Base-by-base conservation (phyloP, 2,888 invertebrate species). In the Pinctada fucata region DNA sequence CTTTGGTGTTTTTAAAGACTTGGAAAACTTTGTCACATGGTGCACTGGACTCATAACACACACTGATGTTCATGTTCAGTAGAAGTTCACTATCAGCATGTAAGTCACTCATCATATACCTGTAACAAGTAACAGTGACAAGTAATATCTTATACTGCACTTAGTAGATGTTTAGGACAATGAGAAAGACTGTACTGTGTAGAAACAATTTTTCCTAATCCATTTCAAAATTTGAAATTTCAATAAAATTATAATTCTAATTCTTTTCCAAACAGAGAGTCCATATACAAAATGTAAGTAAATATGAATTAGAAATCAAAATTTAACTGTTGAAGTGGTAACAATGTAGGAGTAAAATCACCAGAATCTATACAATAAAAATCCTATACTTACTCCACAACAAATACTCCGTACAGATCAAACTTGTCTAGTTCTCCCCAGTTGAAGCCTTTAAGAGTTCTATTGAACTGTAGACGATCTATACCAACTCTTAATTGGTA, bases 401-500 rank as follows among this genome's bases (percentile, higher is more conserved):
- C 70, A 1, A 72, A 47, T 13, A 72, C 16, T 8, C 76, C 76
- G 72, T 72, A 76, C 52, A 76, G 66, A 47, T 76, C 76, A 72
- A 76, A 71, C 8, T 47, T 69, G 16, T 75, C 63, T 6, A 8
- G 45, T 48, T 52, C 51, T 13, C 76, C 76, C 63, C 50, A 76
- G 6, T 72, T 72, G 63, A 81, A 85, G 2, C 74, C 72, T 10
- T 79, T 75, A 16, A 85, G 65, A 5, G 78, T 73, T 47, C 72
- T 75, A 16, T 71, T 79, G 48, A 74, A 65, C 16, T 68, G 52
- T 13, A 78, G 76, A 3, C 75, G 73, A 45, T 84, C 84, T 45
- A 85, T 81, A 6, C 81, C 79, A 5, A 84, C 69, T 13, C 66
- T 63, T 50, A 85, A 81, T 4, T 58, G 82, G 68, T 78, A 78